Base-by-base conservation (phyloP, 1,140 invertebrate genomes). In the Pachyrhynchus sulphureomaculatus region DNA sequence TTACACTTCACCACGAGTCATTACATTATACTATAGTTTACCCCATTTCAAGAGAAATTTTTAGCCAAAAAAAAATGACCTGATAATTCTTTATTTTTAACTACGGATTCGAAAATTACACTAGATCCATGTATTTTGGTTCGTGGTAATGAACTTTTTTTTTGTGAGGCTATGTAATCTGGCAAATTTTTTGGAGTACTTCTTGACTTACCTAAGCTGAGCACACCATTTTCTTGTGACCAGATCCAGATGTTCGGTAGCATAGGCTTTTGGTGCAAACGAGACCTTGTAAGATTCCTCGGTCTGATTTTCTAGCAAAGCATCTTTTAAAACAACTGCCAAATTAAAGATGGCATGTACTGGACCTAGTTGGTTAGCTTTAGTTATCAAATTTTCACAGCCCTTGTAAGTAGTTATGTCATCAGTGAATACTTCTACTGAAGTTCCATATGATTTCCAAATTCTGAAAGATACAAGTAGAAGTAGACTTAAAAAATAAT, bases 321-420 rank as follows among this genome's bases (percentile, higher is more conserved):
- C 70, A 33, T 86, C 84, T 42, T 76, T 77, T 2, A 85, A 68
- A 26, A 88, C 83, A 58, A 86, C 86, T 4, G 90, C 90, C n/a
- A 93, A 75, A 73, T 93, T 89, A 72, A 92, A 93, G 26, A 93
- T 85, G 10, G 81, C 89, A 37, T 84, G 87, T 32, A 93, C 79
- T 6, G 86, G 84, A 1, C 82, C 88, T 1, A 87, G 66, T 57
- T 78, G 68, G 1, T 67, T 72, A 0, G 86, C 83, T 36, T 82
- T 78, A 49, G 81, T 75, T 4, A 92, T 44, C 13, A 92, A 77
- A 4, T 76, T 59, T 34, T 82, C 80, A 47, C 76, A 82, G 0
- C 82, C 81, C 12, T 78, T 58, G 54, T 69, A 69, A 1, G 76
- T 81, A 0, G 78, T 77, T 2, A 79, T 73, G 65, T 84, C 77